Conservation (phyloP, 2,113 vertebrate species). For the Dipodomys ordii region DNA sequence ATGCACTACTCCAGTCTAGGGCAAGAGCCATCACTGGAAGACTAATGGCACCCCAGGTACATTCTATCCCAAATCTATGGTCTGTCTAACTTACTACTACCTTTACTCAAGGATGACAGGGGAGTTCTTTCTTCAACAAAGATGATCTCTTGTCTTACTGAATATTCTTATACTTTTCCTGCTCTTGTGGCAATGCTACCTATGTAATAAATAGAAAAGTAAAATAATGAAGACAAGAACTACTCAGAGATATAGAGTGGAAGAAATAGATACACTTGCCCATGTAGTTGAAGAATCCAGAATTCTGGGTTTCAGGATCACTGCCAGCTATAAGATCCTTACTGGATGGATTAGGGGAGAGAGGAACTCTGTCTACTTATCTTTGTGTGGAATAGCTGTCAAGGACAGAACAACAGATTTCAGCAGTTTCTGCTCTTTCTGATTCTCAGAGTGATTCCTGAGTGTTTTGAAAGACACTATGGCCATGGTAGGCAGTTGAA, state of each 20-base stretch:
- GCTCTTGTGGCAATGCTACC: background rate
- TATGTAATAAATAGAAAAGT: background rate
- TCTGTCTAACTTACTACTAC: background rate
- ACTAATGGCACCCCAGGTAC: background rate
- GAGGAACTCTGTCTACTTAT: background rate
- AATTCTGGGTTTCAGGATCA: background rate
- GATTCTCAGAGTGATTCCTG: background rate
- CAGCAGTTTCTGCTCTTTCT: background rate
- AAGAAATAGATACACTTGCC: background rate
- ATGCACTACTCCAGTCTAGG: background rate
- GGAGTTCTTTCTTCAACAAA: constrained; percentile 12
- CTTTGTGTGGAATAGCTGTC: background rate
- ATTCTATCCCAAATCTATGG: background rate
- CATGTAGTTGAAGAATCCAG: background rate
- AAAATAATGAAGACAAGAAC: constrained; percentile 6
- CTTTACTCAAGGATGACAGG: background rate
- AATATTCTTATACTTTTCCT: constrained; percentile 19
- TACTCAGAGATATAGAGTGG: background rate
- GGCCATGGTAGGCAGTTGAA: background rate
- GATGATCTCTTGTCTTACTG: background rate
- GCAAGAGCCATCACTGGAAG: background rate
- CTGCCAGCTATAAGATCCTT: background rate
- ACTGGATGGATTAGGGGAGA: background rate
- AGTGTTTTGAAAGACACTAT: background rate
- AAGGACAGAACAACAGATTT: background rate